These are phyloP conservation scores for Aphelenchoides besseyi DNA, from an alignment of 1,140 invertebrate species.

Conservation along the genomic window DNA sequence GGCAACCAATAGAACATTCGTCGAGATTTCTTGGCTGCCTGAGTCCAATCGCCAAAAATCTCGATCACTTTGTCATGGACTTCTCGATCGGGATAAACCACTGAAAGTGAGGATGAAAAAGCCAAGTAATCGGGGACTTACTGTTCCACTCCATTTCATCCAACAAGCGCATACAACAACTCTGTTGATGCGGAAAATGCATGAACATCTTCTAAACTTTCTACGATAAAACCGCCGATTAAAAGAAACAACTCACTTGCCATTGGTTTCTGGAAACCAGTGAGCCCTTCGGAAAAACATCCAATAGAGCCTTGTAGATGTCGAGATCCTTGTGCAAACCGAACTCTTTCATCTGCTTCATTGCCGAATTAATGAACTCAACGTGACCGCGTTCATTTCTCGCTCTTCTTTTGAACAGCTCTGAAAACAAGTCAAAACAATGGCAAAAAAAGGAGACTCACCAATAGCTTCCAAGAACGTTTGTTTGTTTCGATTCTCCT, in stretches of 20 bases:
- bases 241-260: conserved; percentile 67
- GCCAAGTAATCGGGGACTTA: conserved; percentile 63
- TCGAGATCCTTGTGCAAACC: conserved; percentile 79
- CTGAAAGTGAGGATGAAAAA: conserved; percentile 64
- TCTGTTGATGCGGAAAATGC: conserved; percentile 90
- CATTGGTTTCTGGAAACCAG: conserved; percentile 77
- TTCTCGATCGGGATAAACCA: conserved; percentile 84
- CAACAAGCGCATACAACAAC: conserved; percentile 79
- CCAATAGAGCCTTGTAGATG: conserved; percentile 81
- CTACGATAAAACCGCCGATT: conserved; percentile 74
- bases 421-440: conserved; percentile 29
- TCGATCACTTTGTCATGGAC: conserved; percentile 76
- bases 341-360: conserved; percentile 83
- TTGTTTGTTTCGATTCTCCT: conserved; percentile 33
- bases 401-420: conserved; percentile 38
- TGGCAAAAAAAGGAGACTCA: conserved; percentile 20
- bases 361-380: conserved; percentile 84
- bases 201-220: conserved; percentile 66
- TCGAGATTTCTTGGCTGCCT: conserved; percentile 77
- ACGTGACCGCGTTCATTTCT: conserved; percentile 72
- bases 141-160: conserved; percentile 85
- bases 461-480: conserved; percentile 47
- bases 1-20: conserved; percentile 98
- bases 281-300: conserved; percentile 86
- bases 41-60: conserved; percentile 77